Evolutionary conservation across 2,113 vertebrate species (phyloP), one percentile per base, ranked within the genome.

Genomic region (Platysternon megacephalum): DNA sequence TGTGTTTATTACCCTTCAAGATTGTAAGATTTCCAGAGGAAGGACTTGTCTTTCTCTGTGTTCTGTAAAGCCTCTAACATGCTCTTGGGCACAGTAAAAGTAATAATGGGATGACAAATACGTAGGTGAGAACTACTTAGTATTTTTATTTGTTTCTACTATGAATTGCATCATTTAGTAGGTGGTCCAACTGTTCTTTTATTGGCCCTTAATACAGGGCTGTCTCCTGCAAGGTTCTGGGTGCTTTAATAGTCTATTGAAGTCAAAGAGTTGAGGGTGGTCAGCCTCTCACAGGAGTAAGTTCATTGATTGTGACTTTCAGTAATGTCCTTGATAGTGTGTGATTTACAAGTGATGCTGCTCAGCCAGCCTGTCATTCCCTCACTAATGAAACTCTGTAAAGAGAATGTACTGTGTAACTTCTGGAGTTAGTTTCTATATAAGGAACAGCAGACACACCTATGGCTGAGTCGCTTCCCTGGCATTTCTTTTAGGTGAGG

Each of bases 161-260:
- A 12, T 35, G 44, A 8, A 32, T n/a, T 79, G 11, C 1, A 1
- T 35, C 12, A 26, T 68, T 48, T 90, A 68, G 35, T 21, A 0
- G 0, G 32, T 39, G 22, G 10, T 74, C 81, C n/a, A 39, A 2
- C 17, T 44, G 21, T 44, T 44, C 79, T 84, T 21, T 79, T 7
- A 81, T 89, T 81, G 79, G 61, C 21, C 83, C 39, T 44, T 76
- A 76, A 26, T 76, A 28, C 24, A 24, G 13, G 4, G 26, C 6
- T 53, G 13, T 44, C 61, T 52, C 17, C 26, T 61, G 53, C 44
- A 65, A 87, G 21, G 3, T 19, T 51, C 8, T 26, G 8, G 11
- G 39, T n/a, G 24, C 26, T 3, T 4, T 6, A 78, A 61, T 83
- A 17, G 78, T 44, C 9, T 48, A 46, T 14, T 46, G 74, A 68